Base-by-base conservation (phyloP, 2,113 vertebrate species). In the Amazona vittata region DNA sequence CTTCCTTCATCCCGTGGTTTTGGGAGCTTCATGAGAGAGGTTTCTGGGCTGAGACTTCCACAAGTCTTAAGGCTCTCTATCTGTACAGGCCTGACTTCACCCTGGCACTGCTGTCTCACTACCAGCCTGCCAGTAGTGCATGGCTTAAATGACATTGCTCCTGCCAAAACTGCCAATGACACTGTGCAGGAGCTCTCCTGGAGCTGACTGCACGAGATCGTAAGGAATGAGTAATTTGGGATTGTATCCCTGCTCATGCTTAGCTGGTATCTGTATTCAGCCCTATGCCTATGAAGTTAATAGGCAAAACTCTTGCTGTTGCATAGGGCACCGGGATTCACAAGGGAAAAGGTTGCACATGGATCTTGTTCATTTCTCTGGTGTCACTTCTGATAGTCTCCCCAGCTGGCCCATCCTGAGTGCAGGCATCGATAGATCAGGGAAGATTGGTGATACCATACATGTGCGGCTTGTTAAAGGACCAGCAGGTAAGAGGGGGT, bases 71-170 rank as follows among this genome's bases (percentile, higher is more conserved):
- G 29, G 12, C 20, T 73, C 8, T 12, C 19, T 9, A 6, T 47
- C 20, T 71, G 3, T 52, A 29, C 53, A 83, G 57, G 31, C 41
- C 44, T 69, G 44, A 19, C 33, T 76, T 70, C 37, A 70, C 10
- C 13, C 33, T 46, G 63, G 28, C 18, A 50, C 10, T 1, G 4
- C 14, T 81, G 21, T 68, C 31, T 73, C 22, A 1, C 53, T 70
- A 59, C 16, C 8, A 18, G 49, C 26, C 41, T 90, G 28, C n/a
- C 29, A 55, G 11, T 44, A 74, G 16, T 6, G 12, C 0, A 0
- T 65, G 29, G 12, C 49, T 84, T 68, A 68, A 71, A 22, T 53
- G 75, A 8, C 21, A 29, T 31, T 74, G 52, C 12, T 13, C 3
- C 21, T 86, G 53, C 46, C 39, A 50, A n/a, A 77, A 43, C 49